phyloP scores from a whole-genome alignment of 2,113 vertebrate genomes.

The Panthera leo region DNA sequence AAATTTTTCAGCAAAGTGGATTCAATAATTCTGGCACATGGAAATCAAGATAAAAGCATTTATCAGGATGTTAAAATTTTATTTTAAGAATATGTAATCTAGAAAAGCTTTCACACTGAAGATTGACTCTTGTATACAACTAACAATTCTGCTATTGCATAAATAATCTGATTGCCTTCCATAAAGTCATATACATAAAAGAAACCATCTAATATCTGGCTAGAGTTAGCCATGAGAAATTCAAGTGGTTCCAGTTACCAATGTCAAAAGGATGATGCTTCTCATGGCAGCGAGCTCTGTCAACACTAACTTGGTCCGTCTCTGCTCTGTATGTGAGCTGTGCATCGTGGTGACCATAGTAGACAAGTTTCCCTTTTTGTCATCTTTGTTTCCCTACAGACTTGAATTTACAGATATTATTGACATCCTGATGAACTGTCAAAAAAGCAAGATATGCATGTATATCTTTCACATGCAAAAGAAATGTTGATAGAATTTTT shows the following conservation, averaged over 20 bases:
- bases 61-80: slow-evolving; percentile 27
- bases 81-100: slow-evolving; percentile 53
- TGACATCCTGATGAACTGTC: background rate
- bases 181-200: slow-evolving; percentile 11
- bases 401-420: background rate
- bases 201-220: background rate
- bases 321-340: background rate
- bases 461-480: background rate
- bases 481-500: slow-evolving; percentile 34
- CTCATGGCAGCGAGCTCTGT: background rate
- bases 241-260: background rate
- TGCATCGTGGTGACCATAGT: background rate
- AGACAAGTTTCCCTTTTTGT: background rate
- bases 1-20: slow-evolving; percentile 86
- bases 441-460: background rate
- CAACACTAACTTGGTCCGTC: background rate
- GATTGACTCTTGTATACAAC: slow-evolving; percentile 51
- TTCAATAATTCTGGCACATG: slow-evolving; percentile 76
- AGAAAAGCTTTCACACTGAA: slow-evolving; percentile 57
- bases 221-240: slow-evolving; percentile 42
- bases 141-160: slow-evolving; percentile 32
- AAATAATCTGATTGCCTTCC: slow-evolving; percentile 59
- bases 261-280: background rate
- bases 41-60: slow-evolving; percentile 60
- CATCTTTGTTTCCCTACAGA: background rate